Percentiles rank a stretch among this genome's conserved stretches.
Evolutionary conservation across 2,797 vertebrate species (phyloP).

Genomic region (Rhinophrynus dorsalis): DNA sequence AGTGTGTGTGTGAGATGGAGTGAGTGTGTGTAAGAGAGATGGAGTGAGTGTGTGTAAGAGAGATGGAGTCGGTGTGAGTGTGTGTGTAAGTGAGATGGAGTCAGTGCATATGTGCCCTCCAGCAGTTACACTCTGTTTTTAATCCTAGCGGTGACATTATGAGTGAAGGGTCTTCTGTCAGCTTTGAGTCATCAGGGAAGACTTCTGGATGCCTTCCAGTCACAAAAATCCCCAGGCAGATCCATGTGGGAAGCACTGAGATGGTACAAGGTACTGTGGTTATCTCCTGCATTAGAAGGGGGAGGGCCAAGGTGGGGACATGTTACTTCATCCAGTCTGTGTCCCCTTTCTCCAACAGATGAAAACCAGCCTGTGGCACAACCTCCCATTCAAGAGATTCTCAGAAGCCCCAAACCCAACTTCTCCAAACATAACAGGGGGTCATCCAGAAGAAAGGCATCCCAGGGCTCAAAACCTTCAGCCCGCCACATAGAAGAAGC

Average conservation of each 20-base stretch:
- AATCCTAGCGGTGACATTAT: not conserved
- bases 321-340: not conserved
- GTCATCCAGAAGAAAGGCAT: not conserved
- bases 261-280: not conserved
- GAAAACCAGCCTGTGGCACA: not conserved
- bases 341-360: not conserved
- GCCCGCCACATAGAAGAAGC: conserved; percentile 34
- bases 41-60: not conserved
- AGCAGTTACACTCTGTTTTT: not conserved
- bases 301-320: not conserved
- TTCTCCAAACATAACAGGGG: not conserved
- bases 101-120: not conserved
- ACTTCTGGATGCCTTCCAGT: not conserved
- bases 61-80: too few relatives aligned
- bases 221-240: not conserved
- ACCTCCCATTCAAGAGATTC: conserved; percentile 2
- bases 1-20: not conserved
- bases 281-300: not conserved
- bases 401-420: not conserved
- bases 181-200: not conserved
- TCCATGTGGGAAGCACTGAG: not conserved
- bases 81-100: not conserved
- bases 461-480: not conserved
- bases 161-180: conserved; percentile 1
- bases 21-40: not conserved